Conservation (phyloP, 2,797 vertebrate genomes). For the Sardinella longiceps region DNA sequence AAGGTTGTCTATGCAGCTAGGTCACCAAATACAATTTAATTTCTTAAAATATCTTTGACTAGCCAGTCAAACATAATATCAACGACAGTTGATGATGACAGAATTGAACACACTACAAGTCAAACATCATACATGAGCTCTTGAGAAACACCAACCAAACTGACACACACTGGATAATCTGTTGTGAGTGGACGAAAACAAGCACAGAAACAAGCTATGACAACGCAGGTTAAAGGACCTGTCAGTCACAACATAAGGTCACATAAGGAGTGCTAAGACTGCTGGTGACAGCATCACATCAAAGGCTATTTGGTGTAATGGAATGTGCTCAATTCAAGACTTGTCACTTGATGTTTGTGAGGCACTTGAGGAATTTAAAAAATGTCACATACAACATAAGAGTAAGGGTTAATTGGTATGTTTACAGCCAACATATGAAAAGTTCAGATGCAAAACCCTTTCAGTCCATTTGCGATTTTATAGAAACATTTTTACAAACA, state of each 20-base stretch:
- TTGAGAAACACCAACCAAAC: not conserved
- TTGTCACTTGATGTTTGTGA: not conserved
- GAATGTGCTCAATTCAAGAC: slow-evolving; percentile 17
- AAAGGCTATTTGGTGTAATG: not conserved
- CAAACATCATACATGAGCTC: not conserved
- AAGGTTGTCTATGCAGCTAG: no score
- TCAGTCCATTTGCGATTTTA: no score
- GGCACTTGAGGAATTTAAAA: not conserved
- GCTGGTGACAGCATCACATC: slow-evolving; percentile 12
- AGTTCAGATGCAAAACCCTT: no score
- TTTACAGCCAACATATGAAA: not conserved
- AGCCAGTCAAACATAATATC: not conserved
- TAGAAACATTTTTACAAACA: no score
- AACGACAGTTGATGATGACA: not conserved
- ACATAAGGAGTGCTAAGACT: not conserved
- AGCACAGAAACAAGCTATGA: slow-evolving; percentile 17
- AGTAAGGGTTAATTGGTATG: not conserved
- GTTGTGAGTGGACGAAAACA: slow-evolving; percentile 13
- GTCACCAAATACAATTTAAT: not conserved
- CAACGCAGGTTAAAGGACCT: slow-evolving; percentile 1
- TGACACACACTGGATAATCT: not conserved
- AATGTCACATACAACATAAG: not conserved
- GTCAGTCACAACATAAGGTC: not conserved
- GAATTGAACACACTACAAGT: not conserved
- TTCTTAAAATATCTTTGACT: no score